A percentile compares a stretch with the other conserved stretches of the same genome.
Conservation (phyloP, 2,113 vertebrate species). For the Halichoeres trimaculatus region DNA sequence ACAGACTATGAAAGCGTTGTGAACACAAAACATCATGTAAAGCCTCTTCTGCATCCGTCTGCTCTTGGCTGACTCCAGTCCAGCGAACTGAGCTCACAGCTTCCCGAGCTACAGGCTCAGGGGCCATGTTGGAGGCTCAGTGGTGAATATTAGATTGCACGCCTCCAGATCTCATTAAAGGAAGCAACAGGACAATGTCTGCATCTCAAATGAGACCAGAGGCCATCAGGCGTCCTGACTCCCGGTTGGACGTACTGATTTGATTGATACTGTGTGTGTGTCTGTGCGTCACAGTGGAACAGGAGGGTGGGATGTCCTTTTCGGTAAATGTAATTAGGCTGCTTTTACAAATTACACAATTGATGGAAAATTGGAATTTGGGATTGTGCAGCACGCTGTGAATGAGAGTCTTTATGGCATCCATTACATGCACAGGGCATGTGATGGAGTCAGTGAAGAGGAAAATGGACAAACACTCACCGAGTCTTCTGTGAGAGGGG, state of each 20-base stretch:
- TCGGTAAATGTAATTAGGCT: slow-evolving; percentile 51
- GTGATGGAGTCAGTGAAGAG: slow-evolving; percentile 1
- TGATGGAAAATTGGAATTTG: slow-evolving; percentile 31
- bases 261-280: slow-evolving; percentile 65
- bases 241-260: slow-evolving; percentile 61
- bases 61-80: slow-evolving; percentile 71
- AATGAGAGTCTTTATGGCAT: slow-evolving; percentile 7
- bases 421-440: background rate
- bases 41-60: slow-evolving; percentile 35
- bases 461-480: slow-evolving; percentile 47
- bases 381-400: background rate
- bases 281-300: slow-evolving; percentile 36
- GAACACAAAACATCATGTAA: slow-evolving; percentile 17
- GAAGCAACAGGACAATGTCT: slow-evolving; percentile 79
- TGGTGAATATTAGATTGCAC: slow-evolving; percentile 81
- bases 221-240: slow-evolving; percentile 70
- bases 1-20: background rate
- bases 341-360: slow-evolving; percentile 36
- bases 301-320: slow-evolving; percentile 36
- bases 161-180: slow-evolving; percentile 82
- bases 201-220: slow-evolving; percentile 74
- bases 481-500: slow-evolving; percentile 30
- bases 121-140: slow-evolving; percentile 72
- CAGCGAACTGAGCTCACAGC: slow-evolving; percentile 75
- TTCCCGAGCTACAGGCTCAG: slow-evolving; percentile 62